phyloP scores from a whole-genome alignment of 2,888 invertebrate species.

The Melanargia galathea region DNA sequence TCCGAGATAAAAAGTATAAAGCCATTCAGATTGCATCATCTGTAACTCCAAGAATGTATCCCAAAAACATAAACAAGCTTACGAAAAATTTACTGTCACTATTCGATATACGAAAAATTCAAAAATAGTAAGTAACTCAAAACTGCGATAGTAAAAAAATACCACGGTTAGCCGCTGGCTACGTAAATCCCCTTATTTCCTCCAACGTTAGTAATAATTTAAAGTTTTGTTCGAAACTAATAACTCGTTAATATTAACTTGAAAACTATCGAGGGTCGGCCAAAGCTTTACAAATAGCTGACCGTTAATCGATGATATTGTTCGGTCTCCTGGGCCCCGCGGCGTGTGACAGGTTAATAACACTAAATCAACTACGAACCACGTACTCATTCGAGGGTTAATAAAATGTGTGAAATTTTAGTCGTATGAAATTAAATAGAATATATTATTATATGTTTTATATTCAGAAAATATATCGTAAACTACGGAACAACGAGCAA shows the following conservation, averaged over 20 bases:
- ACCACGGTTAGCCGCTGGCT: background rate
- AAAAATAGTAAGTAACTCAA: no score
- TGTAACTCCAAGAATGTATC: no score
- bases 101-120: no score
- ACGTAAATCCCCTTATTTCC: background rate
- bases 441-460: no score
- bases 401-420: slow-evolving; percentile 16
- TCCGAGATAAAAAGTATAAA: no score
- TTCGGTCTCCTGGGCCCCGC: slow-evolving; percentile 6
- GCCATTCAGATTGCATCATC: no score
- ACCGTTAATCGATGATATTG: slow-evolving; percentile 23
- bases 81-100: no score
- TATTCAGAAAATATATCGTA: no score
- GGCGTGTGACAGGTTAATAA: slow-evolving; percentile 20
- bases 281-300: slow-evolving; percentile 14
- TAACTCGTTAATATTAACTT: slow-evolving; percentile 19
- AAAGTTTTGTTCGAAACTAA: slow-evolving; percentile 27
- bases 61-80: no score
- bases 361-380: slow-evolving; percentile 17
- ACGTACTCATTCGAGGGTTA: slow-evolving; percentile 15
- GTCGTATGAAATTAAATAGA: background rate
- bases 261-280: slow-evolving; percentile 13
- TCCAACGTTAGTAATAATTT: slow-evolving; percentile 9
- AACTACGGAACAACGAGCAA: no score
- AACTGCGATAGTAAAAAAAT: no score